Percentiles rank a stretch among this genome's conserved stretches.
These are phyloP conservation scores for Siphonodentalium dalli DNA, from an alignment of 2,888 invertebrate genomes.

Conservation along the genomic window DNA sequence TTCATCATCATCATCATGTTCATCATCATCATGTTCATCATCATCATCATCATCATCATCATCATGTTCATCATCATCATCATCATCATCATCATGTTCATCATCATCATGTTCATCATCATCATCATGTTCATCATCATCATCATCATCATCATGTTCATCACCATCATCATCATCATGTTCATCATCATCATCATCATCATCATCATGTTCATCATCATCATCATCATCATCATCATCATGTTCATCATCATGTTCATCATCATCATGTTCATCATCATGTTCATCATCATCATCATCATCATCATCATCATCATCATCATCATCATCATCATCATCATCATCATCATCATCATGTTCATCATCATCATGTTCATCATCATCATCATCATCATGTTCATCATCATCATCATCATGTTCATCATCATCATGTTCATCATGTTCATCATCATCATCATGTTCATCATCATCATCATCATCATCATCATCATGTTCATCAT, in stretches of 20 bases:
- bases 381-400: not conserved
- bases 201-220: not conserved
- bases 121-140: not conserved
- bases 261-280: conserved; percentile 63
- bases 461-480: no score
- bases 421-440: not conserved
- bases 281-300: not conserved
- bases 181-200: not conserved
- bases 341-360: not conserved
- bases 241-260: conserved; percentile 40
- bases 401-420: not conserved
- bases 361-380: not conserved
- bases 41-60: not conserved
- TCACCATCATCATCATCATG: not conserved
- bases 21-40: not conserved
- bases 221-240: not conserved
- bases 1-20: not conserved
- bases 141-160: not conserved
- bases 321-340: not conserved
- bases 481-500: no score
- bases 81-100: not conserved
- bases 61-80: not conserved
- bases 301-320: not conserved
- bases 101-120: not conserved
- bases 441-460: not conserved